Evolutionary conservation across 2,113 vertebrate genomes (phyloP).

Genomic region (Aegithalos caudatus): DNA sequence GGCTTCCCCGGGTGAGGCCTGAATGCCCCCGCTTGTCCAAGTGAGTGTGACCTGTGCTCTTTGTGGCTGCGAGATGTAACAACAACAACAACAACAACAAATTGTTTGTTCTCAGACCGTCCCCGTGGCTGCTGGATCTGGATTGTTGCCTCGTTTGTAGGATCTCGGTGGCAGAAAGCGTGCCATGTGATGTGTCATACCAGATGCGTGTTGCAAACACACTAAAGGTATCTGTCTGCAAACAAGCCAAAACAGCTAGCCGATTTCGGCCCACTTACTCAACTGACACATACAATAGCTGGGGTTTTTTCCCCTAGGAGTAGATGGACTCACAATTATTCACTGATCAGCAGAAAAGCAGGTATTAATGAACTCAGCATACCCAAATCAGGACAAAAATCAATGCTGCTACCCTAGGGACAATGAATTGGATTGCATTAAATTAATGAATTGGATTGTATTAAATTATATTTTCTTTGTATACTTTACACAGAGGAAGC

Average conservation of each 20-base stretch:
- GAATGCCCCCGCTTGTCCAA: rapidly evolving
- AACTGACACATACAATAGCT: background rate
- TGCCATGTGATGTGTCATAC: background rate
- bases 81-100: background rate
- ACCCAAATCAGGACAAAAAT: background rate
- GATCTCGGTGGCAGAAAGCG: background rate
- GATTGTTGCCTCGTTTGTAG: background rate
- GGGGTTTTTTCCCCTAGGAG: background rate
- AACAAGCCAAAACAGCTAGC: background rate
- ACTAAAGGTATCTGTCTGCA: background rate
- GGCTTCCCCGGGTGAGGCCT: rapidly evolving
- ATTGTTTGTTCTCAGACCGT: rapidly evolving
- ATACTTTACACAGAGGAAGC: background rate
- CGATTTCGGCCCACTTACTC: background rate
- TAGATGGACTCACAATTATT: background rate
- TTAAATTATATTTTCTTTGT: background rate
- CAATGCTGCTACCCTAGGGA: background rate
- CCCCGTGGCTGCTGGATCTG: background rate
- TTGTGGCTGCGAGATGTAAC: background rate
- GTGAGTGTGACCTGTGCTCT: rapidly evolving
- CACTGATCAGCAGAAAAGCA: background rate
- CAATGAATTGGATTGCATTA: background rate
- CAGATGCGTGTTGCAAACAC: background rate
- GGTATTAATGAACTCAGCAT: background rate
- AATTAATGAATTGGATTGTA: background rate